These are phyloP conservation scores for Drosophila tanythrix DNA, from an alignment of 2,888 invertebrate species.

Conservation along the genomic window DNA sequence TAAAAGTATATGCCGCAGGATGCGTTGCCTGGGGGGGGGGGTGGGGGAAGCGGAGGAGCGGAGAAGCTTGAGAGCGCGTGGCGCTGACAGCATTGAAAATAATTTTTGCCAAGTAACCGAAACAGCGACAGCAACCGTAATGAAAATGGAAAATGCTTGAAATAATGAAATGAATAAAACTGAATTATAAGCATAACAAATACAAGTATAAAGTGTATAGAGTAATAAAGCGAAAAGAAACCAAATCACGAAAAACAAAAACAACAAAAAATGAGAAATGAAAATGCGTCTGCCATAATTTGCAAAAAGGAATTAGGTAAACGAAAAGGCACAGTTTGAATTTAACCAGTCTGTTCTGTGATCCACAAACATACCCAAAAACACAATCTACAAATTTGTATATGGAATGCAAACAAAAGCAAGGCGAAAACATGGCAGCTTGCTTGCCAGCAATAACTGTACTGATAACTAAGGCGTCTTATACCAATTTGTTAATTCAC, in stretches of 20 bases:
- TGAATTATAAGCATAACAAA: constrained; percentile 58
- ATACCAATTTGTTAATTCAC: not conserved
- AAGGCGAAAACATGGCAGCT: not conserved
- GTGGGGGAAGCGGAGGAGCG: not conserved
- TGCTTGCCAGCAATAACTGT: not conserved
- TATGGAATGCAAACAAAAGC: not conserved
- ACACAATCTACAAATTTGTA: not conserved
- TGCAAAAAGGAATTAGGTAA: constrained; percentile 30
- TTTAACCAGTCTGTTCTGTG: not conserved
- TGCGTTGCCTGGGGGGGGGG: constrained; percentile 13
- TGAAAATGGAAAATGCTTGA: constrained; percentile 51
- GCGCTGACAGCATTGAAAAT: constrained; percentile 63
- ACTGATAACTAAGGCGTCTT: constrained; percentile 4
- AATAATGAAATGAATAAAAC: constrained; percentile 64
- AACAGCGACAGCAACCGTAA: constrained; percentile 30
- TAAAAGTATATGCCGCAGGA: constrained; percentile 74
- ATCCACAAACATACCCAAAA: not conserved
- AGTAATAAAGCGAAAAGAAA: constrained; percentile 23
- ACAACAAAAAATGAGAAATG: constrained; percentile 4
- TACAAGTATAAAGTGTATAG: constrained; percentile 18
- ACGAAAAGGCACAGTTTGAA: constrained; percentile 32
- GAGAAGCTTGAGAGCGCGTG: constrained; percentile 39
- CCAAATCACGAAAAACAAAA: constrained; percentile 1
- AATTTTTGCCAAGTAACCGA: constrained; percentile 37
- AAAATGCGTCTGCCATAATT: constrained; percentile 43